A percentile compares a stretch with the other conserved stretches of the same genome.
These are phyloP conservation scores for Drosophila arizonae DNA, from an alignment of 1,140 invertebrate genomes.

Conservation along the genomic window DNA sequence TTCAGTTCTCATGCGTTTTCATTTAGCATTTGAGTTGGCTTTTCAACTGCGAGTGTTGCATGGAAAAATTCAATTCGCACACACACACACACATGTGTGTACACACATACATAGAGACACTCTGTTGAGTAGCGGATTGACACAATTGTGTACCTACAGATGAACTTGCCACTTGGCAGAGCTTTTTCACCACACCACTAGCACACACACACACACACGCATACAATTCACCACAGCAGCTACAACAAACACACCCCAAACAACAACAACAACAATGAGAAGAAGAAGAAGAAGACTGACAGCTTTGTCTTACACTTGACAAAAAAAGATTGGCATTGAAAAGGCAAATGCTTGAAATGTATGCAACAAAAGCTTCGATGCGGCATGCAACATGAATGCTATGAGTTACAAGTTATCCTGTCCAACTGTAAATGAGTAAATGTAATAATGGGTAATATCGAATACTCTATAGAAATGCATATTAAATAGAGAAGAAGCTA, in stretches of 20 bases:
- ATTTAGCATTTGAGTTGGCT: constrained; percentile 6
- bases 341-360: constrained; percentile 6
- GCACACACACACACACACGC: neutral
- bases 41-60: constrained; percentile 39
- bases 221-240: constrained; percentile 37
- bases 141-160: constrained; percentile 70
- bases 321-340: constrained; percentile 30
- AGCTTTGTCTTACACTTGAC: constrained; percentile 50
- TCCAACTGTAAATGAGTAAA: no score
- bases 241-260: constrained; percentile 11
- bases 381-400: constrained; percentile 23
- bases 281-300: constrained; percentile 31
- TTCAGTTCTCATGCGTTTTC: constrained; percentile 10
- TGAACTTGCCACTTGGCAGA: constrained; percentile 58
- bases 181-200: constrained; percentile 50
- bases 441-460: no score
- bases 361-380: constrained; percentile 19
- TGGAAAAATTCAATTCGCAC: constrained; percentile 26
- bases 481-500: no score
- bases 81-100: neutral
- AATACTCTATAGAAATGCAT: no score
- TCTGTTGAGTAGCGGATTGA: constrained; percentile 29
- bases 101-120: neutral
- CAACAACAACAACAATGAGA: constrained; percentile 36
- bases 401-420: no score